Conservation (phyloP, 53 echinoderm and acorn worm genomes). For the Henricia sp. region DNA sequence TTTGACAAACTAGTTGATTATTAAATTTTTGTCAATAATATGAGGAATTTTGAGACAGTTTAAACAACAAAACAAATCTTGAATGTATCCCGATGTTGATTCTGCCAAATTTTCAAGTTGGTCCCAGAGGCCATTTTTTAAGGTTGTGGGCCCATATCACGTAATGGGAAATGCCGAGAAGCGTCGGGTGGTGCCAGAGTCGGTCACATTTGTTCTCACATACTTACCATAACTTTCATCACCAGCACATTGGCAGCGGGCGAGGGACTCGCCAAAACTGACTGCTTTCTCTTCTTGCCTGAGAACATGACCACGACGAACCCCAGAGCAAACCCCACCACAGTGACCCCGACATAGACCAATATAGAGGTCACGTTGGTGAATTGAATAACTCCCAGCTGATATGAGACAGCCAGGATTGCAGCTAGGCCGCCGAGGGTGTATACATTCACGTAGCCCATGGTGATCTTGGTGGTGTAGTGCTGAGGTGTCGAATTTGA, state of each 20-base stretch:
- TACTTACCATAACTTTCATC: constrained; percentile 93
- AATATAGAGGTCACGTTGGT: constrained; percentile 56
- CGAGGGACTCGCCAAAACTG: constrained; percentile 61
- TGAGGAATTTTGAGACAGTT: too few species aligned
- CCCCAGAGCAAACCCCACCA: constrained; percentile 85
- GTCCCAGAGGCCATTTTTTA: too few species aligned
- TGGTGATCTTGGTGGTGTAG: background rate
- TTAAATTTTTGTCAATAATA: too few species aligned
- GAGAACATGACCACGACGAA: constrained; percentile 78
- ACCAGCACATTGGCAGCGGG: constrained; percentile 81
- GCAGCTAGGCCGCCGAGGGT: constrained; percentile 61
- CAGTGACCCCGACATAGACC: constrained; percentile 69
- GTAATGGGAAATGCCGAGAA: too few species aligned
- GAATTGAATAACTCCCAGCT: constrained; percentile 56
- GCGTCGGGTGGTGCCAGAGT: too few species aligned
- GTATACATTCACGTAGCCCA: constrained; percentile 47
- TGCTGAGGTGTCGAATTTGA: too few species aligned
- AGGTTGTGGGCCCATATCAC: too few species aligned
- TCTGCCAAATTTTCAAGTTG: too few species aligned
- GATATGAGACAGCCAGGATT: constrained; percentile 62
- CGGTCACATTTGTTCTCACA: background rate
- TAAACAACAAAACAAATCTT: too few species aligned
- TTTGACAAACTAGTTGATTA: too few species aligned
- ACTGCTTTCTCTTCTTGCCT: constrained; percentile 71
- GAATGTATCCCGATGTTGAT: too few species aligned